phyloP scores from a whole-genome alignment of 1,140 invertebrate species.

The Mercenaria mercenaria region DNA sequence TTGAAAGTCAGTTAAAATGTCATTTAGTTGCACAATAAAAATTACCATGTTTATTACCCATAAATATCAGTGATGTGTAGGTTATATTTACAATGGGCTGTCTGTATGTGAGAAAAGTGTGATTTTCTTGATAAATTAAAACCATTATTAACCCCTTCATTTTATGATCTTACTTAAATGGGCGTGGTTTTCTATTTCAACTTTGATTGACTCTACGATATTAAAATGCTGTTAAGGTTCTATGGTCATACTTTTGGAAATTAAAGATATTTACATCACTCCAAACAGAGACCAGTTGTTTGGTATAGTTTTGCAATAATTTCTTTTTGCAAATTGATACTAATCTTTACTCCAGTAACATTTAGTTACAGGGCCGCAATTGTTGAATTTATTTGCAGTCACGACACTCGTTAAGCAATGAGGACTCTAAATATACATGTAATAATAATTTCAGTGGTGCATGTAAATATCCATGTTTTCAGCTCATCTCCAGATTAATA shows the following conservation, averaged over 20 bases:
- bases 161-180: neutral
- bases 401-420: no score
- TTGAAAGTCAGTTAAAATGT: neutral
- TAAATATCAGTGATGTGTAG: neutral
- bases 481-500: no score
- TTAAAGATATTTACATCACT: neutral
- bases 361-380: no score
- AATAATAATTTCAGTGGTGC: no score
- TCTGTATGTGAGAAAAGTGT: neutral
- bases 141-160: neutral
- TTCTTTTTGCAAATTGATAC: no score
- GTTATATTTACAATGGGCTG: neutral
- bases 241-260: neutral
- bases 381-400: no score
- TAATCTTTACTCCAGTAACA: no score
- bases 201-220: neutral
- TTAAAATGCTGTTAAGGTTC: neutral
- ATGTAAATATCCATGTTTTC: no score
- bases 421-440: no score
- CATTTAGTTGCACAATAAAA: conserved; percentile 1
- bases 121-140: neutral
- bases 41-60: neutral
- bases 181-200: conserved; percentile 11
- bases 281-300: neutral
- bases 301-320: neutral